Base-by-base conservation (phyloP, 2,888 invertebrate species). In the Phorcus lineatus region DNA sequence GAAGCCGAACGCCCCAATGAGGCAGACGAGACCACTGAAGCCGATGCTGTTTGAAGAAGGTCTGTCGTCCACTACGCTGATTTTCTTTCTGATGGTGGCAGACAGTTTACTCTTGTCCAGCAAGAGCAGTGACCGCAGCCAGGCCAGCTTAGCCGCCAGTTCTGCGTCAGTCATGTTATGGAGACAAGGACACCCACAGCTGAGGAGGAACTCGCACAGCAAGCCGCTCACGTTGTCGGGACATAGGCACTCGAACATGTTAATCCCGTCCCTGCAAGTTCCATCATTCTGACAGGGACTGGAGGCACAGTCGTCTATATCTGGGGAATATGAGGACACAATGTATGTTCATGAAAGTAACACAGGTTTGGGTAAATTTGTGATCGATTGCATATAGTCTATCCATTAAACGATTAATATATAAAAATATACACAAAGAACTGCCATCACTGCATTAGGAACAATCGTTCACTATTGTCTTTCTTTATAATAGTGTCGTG, bases 251-350 rank as follows among this genome's bases (percentile, higher is more conserved):
- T 36, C 74, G 36, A 74, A 74, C 11, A n/a, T 19, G 74, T 74
- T 74, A 3, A 74, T 19, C 3, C 36, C 19, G n/a, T 74, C 74
- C 36, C 3, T 28, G 36, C 74, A 74, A 4, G 74, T 74, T 11
- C 74, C 74, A 22, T 74, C 47, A 19, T 74, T 74, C 36, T 74
- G 40, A n/a, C 74, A 74, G 19, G 74, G 74, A 19, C 16, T 74
- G 4, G 40, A 36, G 40, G 74, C 74, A n/a, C 74, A 74, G 16
- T 74, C 74, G 47, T 74, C 74, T 22, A 74, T 47, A 19, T 74
- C 74, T 74, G 74, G 22, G 36, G 13, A 47, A 47, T 11, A 47
- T 47, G 4, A 11, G 11, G 13, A 4, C 4, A 36, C 36, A 7
- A 7, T 36, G 36, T 47, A 11, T 9, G 7, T 47, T 47, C 47